Evolutionary conservation across 2,113 vertebrate species (phyloP).

Genomic region (Campylorhamphus procurvoides): DNA sequence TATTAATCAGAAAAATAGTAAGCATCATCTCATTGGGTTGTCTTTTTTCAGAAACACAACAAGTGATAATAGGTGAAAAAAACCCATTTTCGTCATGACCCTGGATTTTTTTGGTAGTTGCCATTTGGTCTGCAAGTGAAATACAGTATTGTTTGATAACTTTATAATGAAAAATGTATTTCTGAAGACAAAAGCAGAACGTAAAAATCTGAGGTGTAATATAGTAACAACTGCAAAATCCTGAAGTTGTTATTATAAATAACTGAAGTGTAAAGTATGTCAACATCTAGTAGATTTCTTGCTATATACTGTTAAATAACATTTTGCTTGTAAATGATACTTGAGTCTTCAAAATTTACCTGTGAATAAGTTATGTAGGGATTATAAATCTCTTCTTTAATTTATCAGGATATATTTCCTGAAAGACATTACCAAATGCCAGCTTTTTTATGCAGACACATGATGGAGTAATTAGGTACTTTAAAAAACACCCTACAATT

Average conservation of each 20-base stretch:
- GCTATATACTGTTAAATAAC: background rate
- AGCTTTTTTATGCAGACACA: background rate
- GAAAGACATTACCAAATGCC: background rate
- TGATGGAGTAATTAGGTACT: background rate
- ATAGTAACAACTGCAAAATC: background rate
- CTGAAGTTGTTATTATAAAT: background rate
- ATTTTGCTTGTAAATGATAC: background rate
- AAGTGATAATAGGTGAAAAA: background rate
- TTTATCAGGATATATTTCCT: background rate
- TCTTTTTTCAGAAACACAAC: background rate
- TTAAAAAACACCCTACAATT: background rate
- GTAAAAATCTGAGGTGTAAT: background rate
- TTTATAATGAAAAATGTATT: background rate
- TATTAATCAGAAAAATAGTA: background rate
- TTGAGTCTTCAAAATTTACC: background rate
- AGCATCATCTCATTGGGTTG: background rate
- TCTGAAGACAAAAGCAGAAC: background rate
- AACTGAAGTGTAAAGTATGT: background rate
- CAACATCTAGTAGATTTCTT: background rate
- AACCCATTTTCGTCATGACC: background rate
- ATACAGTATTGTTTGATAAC: accelerated
- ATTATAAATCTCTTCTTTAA: background rate
- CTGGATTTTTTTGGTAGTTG: background rate
- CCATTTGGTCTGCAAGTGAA: background rate
- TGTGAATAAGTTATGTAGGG: background rate